Percentiles rank a stretch among this genome's conserved stretches.
These are phyloP conservation scores for Cinclus cinclus DNA, from an alignment of 2,113 vertebrate genomes.

Conservation along the genomic window DNA sequence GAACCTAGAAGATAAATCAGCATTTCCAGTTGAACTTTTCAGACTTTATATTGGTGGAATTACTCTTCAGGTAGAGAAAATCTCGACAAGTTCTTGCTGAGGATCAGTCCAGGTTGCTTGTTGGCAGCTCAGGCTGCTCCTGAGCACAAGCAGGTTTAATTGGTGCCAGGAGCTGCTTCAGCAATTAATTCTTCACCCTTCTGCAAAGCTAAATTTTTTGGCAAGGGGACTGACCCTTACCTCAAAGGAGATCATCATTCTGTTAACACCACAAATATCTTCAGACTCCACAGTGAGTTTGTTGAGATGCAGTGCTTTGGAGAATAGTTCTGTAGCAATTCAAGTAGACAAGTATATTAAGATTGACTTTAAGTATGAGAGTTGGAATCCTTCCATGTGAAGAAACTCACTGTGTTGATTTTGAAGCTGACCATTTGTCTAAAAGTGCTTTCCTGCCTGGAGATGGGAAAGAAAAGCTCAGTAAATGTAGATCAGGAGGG, in stretches of 20 bases:
- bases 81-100: neutral
- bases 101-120: neutral
- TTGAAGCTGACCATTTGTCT: neutral
- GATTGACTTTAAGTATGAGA: neutral
- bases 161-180: neutral
- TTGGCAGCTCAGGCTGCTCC: neutral
- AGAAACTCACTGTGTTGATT: neutral
- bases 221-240: neutral
- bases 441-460: neutral
- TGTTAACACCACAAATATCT: neutral
- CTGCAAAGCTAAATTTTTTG: neutral
- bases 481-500: neutral
- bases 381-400: neutral
- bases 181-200: neutral
- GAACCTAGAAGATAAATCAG: neutral
- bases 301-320: neutral
- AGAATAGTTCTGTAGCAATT: neutral
- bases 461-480: neutral
- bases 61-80: neutral
- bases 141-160: neutral
- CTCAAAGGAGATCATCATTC: neutral
- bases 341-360: neutral
- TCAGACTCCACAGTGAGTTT: neutral
- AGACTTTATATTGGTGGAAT: neutral
- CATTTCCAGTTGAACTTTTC: neutral